Base-by-base conservation (phyloP, 2,888 invertebrate species). In the Orthosia cruda region DNA sequence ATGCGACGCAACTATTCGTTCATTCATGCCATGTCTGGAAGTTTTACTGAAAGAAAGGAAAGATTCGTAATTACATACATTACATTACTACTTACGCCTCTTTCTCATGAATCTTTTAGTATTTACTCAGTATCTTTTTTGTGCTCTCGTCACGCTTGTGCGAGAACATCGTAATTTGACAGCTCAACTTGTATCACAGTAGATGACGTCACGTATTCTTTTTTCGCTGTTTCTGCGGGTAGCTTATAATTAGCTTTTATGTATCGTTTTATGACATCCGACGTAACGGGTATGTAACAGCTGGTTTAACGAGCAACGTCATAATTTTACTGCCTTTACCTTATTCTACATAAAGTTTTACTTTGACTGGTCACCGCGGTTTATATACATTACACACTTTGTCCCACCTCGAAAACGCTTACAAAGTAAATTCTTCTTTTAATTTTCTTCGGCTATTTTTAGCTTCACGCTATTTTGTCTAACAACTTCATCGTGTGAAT, bases 211-310 rank as follows among this genome's bases (percentile, higher is more conserved):
- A 77, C 69, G 47, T 77, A 62, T 79, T 84, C 83, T 81, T 86
- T 85, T 87, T 86, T 84, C 78, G 69, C 67, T 74, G 77, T 75
- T 87, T 76, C 86, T 84, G 89, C 88, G 87, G 90, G 88, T 81
- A 87, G 84, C 84, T 90, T 95, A 95, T 95, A 95, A 95, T 95
- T 95, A 95, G 93, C 90, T 92, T 93, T 93, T 93, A 94, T 93
- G 94, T 91, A 86, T 91, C 87, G 90, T 93, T 95, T 95, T 95
- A 95, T 94, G 93, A 93, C 93, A 93, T 93, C 93, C 93, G 92
- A 95, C 93, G 92, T 90, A 91, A 91, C 90, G 89, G 76, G 89
- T 91, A 91, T 86, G 88, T 89, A 88, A 92, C 93, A 93, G 93
- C 92, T 93, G 93, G 88, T 92, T 90, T 91, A 88, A 92, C 89